Percentiles rank a stretch among this genome's conserved stretches.
Evolutionary conservation across 2,888 invertebrate species (phyloP).

Genomic region (Drosophila kanekoi): DNA sequence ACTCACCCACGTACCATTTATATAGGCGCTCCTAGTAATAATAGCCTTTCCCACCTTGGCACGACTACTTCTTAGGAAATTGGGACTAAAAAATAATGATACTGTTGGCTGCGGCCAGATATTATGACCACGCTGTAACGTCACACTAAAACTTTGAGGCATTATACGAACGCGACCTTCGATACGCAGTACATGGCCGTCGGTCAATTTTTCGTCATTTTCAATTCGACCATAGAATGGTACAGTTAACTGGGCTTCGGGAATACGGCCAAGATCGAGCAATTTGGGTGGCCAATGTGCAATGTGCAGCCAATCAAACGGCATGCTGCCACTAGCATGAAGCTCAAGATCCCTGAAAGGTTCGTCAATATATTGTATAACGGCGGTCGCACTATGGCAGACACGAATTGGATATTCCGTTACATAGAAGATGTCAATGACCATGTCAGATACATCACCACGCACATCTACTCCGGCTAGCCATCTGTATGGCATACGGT

Average conservation of each 20-base stretch:
- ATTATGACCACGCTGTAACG: conserved; percentile 88
- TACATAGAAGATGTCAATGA: conserved; percentile 83
- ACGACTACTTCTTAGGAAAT: conserved; percentile 85
- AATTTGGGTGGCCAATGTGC: conserved; percentile 15
- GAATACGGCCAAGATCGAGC: background rate
- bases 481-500: conserved; percentile 87
- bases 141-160: conserved; percentile 90
- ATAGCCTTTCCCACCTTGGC: conserved; percentile 85
- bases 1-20: conserved; percentile 84
- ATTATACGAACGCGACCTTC: conserved; percentile 88
- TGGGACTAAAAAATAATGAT: conserved; percentile 90
- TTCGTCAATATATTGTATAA: conserved; percentile 17
- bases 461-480: conserved; percentile 87
- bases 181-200: conserved; percentile 86
- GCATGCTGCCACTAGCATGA: background rate
- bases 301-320: conserved; percentile 27
- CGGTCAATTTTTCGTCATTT: conserved; percentile 75
- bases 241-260: conserved; percentile 57
- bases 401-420: conserved; percentile 76
- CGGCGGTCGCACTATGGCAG: conserved; percentile 23
- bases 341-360: too few species aligned
- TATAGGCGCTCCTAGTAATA: conserved; percentile 89
- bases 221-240: conserved; percentile 82
- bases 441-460: conserved; percentile 87
- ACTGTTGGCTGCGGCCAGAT: conserved; percentile 90